Conservation (phyloP, 1,140 invertebrate genomes). For the Nebria ingens region DNA sequence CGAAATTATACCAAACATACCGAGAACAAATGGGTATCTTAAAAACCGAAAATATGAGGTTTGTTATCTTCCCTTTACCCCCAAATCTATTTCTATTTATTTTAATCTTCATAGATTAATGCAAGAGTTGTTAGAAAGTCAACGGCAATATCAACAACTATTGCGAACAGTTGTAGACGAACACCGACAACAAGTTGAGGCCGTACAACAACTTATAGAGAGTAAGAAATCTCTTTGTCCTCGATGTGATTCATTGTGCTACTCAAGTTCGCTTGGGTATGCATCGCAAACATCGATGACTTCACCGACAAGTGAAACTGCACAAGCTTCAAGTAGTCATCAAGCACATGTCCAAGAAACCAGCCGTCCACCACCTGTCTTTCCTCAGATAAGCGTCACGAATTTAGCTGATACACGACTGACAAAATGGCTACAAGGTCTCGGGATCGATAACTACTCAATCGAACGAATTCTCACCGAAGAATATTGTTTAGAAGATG, state of each 20-base stretch:
- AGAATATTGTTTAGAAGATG: constrained; percentile 68
- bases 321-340: constrained; percentile 17
- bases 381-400: constrained; percentile 32
- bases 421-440: constrained; percentile 45
- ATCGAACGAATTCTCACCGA: constrained; percentile 56
- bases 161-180: constrained; percentile 61
- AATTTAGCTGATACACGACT: constrained; percentile 36
- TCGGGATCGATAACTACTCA: constrained; percentile 45
- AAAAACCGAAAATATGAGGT: constrained; percentile 43
- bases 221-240: background rate
- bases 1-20: constrained; percentile 40
- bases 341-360: constrained; percentile 25
- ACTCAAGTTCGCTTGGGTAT: constrained; percentile 1
- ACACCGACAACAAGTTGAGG: constrained; percentile 45
- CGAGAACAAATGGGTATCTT: constrained; percentile 41
- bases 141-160: constrained; percentile 60
- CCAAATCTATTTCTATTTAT: background rate
- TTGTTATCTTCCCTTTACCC: constrained; percentile 11
- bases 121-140: constrained; percentile 52
- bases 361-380: constrained; percentile 17
- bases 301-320: constrained; percentile 18
- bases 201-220: constrained; percentile 34
- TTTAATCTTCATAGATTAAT: constrained; percentile 29
- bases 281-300: background rate
- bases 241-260: constrained; percentile 1